A percentile compares a stretch with the other conserved stretches of the same genome.
Conservation (phyloP, 2,888 invertebrate genomes). For the Monopis laevigella region DNA sequence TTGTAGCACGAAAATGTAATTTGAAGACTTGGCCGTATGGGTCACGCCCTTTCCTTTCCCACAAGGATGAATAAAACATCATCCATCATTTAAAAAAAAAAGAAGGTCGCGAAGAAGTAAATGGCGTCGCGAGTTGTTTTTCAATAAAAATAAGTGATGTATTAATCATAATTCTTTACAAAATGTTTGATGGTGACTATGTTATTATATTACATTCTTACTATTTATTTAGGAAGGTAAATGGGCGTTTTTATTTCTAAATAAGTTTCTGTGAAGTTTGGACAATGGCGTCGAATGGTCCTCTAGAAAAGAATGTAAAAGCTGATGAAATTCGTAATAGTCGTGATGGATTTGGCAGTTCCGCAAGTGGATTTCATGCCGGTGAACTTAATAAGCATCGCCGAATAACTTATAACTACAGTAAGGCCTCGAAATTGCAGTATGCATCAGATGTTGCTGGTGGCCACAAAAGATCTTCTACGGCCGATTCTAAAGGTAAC, state of each 20-base stretch:
- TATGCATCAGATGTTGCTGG: conserved; percentile 58
- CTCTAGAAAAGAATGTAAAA: conserved; percentile 54
- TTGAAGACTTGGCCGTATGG: too few relatives aligned
- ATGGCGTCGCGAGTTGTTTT: conserved; percentile 67
- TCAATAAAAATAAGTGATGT: too few relatives aligned
- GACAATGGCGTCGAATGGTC: conserved; percentile 62
- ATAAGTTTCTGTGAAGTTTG: conserved; percentile 14
- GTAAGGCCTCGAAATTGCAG: conserved; percentile 56
- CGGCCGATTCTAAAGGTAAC: conserved; percentile 50
- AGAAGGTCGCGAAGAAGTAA: conserved; percentile 29
- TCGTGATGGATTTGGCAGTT: conserved; percentile 35
- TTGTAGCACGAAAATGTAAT: too few relatives aligned
- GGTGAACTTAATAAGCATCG: conserved; percentile 53
- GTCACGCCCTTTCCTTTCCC: too few relatives aligned
- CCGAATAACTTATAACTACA: conserved; percentile 50
- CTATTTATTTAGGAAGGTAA: too few relatives aligned
- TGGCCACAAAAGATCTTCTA: conserved; percentile 37
- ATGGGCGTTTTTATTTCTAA: not conserved
- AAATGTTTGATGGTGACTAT: too few relatives aligned
- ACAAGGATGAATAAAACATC: too few relatives aligned
- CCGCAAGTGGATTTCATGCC: conserved; percentile 43
- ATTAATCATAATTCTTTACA: too few relatives aligned
- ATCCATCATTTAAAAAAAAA: too few relatives aligned
- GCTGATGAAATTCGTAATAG: conserved; percentile 48
- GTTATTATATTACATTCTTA: too few relatives aligned